Conservation (phyloP, 1,140 invertebrate genomes). For the Polypedilum vanderplanki region DNA sequence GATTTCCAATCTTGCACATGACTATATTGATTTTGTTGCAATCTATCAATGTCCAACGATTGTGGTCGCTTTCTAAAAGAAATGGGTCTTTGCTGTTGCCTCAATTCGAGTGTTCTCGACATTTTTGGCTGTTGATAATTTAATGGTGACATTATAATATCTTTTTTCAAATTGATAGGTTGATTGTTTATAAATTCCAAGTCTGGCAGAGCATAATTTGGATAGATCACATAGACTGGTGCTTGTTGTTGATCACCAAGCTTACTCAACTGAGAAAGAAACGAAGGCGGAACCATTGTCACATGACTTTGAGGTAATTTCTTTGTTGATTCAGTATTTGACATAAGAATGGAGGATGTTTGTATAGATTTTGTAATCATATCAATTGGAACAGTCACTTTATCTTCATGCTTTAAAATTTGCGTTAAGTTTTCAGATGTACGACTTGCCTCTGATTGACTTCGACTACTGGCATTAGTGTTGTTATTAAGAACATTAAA, state of each 20-base stretch:
- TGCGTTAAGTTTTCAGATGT: constrained; percentile 42
- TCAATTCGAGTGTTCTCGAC: constrained; percentile 32
- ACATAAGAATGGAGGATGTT: constrained; percentile 47
- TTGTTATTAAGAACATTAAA: constrained; percentile 37
- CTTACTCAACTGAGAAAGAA: constrained; percentile 48
- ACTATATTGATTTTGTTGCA: constrained; percentile 69
- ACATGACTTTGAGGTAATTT: constrained; percentile 37
- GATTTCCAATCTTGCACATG: constrained; percentile 89
- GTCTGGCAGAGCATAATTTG: constrained; percentile 84
- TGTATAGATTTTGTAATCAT: constrained; percentile 66
- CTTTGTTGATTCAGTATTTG: constrained; percentile 33
- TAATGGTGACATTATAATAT: constrained; percentile 52
- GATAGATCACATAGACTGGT: constrained; percentile 83
- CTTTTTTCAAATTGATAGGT: constrained; percentile 36
- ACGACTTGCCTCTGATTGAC: constrained; percentile 38
- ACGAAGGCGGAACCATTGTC: constrained; percentile 53
- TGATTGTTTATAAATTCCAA: constrained; percentile 69
- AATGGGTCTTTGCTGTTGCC: constrained; percentile 33
- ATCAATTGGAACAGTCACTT: constrained; percentile 50
- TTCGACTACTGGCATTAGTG: constrained; percentile 35
- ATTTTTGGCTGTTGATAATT: constrained; percentile 39
- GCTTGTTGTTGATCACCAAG: constrained; percentile 54
- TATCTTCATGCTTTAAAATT: constrained; percentile 33
- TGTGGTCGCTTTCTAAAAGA: constrained; percentile 55
- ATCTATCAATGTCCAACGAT: constrained; percentile 72